phyloP scores from a whole-genome alignment of 2,113 vertebrate genomes.

The Verasper variegatus region DNA sequence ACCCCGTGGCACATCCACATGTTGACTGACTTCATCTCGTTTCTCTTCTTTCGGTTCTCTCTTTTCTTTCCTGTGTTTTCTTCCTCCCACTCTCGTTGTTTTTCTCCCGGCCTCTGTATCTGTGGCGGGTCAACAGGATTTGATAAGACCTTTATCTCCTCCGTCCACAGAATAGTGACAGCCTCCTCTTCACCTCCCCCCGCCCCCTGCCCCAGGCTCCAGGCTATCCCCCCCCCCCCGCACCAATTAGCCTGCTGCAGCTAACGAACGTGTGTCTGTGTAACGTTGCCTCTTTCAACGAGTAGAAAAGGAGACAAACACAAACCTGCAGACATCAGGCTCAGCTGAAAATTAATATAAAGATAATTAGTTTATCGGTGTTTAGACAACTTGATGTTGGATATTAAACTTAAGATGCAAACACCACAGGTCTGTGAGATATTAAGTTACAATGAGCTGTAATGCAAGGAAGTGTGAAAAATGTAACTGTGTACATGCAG shows the following conservation, averaged over 20 bases:
- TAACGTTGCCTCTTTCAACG: no score
- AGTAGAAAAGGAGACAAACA: no score
- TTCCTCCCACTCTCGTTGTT: background rate
- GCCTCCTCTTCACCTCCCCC: constrained; percentile 38
- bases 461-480: no score
- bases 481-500: no score
- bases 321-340: no score
- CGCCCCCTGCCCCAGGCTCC: constrained; percentile 52
- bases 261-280: constrained; percentile 47
- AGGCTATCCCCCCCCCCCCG: constrained; percentile 33
- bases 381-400: no score
- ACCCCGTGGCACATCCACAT: constrained; percentile 33
- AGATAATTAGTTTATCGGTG: no score
- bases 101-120: background rate
- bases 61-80: background rate
- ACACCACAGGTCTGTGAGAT: no score
- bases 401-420: no score
- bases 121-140: constrained; percentile 49
- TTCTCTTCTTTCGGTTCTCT: background rate
- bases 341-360: no score
- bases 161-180: constrained; percentile 33
- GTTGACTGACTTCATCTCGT: constrained; percentile 7
- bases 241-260: constrained; percentile 80
- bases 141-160: constrained; percentile 61
- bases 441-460: no score